phyloP scores from a whole-genome alignment of 2,888 invertebrate species.

The Emmelina monodactyla region DNA sequence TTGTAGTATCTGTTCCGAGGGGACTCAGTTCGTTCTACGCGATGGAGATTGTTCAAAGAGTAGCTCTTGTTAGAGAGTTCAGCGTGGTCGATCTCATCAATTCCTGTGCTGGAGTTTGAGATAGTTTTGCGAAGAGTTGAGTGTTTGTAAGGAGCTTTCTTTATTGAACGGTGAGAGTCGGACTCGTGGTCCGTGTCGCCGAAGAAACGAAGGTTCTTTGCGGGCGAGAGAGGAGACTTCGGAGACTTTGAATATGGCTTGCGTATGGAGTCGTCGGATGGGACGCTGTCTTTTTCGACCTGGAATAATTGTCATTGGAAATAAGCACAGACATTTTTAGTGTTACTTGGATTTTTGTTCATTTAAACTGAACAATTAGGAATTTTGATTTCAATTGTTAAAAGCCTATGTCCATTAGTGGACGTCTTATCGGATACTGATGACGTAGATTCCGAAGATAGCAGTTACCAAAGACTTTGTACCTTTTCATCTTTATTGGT shows the following conservation, averaged over 20 bases:
- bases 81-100: conserved; percentile 48
- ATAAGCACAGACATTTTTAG: neutral
- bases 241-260: conserved; percentile 40
- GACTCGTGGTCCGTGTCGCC: conserved; percentile 85
- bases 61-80: conserved; percentile 46
- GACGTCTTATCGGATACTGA: no score
- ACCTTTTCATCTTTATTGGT: conserved; percentile 55
- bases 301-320: conserved; percentile 17
- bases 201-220: conserved; percentile 82
- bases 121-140: conserved; percentile 45
- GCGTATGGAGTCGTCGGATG: conserved; percentile 60
- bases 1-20: conserved; percentile 42
- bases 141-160: conserved; percentile 27
- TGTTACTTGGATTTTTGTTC: no score
- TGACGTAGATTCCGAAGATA: no score
- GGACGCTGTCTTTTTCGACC: conserved; percentile 53
- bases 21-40: conserved; percentile 37
- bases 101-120: conserved; percentile 50
- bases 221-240: conserved; percentile 39
- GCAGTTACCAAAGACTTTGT: no score
- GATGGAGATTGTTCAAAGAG: conserved; percentile 47
- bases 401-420: no score
- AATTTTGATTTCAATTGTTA: no score
- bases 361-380: no score
- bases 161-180: conserved; percentile 44